phyloP scores from a whole-genome alignment of 2,113 vertebrate genomes.

The Leptobrachium leishanense region DNA sequence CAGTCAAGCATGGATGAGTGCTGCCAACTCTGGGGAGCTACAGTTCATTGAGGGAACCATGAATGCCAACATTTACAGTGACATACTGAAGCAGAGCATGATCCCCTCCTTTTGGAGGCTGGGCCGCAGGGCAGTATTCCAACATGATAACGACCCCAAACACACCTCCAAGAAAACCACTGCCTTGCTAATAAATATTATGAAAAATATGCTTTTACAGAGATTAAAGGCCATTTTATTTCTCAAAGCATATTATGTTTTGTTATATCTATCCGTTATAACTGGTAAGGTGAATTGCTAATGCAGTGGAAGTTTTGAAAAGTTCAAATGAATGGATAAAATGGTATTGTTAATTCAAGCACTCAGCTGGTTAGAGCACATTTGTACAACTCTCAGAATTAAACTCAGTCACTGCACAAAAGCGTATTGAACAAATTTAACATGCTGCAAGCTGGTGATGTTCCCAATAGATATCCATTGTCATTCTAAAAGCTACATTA shows the following conservation, averaged over 20 bases:
- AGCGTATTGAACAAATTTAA: slow-evolving; percentile 14
- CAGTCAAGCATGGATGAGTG: too few species aligned
- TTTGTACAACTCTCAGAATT: slow-evolving; percentile 31
- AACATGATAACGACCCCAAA: too few species aligned
- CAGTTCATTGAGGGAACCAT: too few species aligned
- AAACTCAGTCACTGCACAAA: slow-evolving; percentile 1
- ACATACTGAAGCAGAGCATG: too few species aligned
- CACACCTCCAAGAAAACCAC: too few species aligned
- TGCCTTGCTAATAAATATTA: not conserved
- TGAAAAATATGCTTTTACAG: not conserved
- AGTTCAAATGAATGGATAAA: slow-evolving; percentile 28
- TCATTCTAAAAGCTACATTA: slow-evolving; percentile 19
- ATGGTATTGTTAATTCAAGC: slow-evolving; percentile 22
- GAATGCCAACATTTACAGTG: too few species aligned
- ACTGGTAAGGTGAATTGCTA: slow-evolving; percentile 32
- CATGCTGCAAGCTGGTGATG: slow-evolving; percentile 8
- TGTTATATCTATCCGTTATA: slow-evolving; percentile 1
- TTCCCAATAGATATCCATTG: slow-evolving; percentile 18
- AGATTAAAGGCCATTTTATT: not conserved
- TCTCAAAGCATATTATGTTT: not conserved
- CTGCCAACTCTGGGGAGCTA: too few species aligned
- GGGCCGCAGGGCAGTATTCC: too few species aligned
- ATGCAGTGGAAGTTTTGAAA: slow-evolving; percentile 25
- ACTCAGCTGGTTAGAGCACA: slow-evolving; percentile 18
- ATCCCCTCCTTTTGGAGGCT: too few species aligned